A percentile compares a stretch with the other conserved stretches of the same genome.
These are phyloP conservation scores for Pelosia muscerda DNA, from an alignment of 2,888 invertebrate genomes.

Conservation along the genomic window DNA sequence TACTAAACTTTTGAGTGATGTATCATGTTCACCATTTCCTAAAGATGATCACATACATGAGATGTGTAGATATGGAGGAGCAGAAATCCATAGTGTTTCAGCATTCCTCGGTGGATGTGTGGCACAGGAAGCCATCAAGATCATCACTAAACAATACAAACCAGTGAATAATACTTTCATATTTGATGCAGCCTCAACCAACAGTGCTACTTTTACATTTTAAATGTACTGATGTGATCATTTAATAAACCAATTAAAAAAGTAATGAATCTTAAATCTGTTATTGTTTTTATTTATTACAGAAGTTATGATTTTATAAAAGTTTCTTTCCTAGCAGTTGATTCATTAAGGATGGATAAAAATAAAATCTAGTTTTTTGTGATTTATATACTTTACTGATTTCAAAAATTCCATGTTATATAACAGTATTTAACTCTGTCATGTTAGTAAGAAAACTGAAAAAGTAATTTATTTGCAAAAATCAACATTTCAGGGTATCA, in stretches of 20 bases:
- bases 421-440: constrained; percentile 48
- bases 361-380: constrained; percentile 43
- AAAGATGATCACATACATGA: constrained; percentile 98
- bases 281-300: background rate
- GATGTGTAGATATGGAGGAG: constrained; percentile 97
- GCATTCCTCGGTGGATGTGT: constrained; percentile 96
- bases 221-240: constrained; percentile 65
- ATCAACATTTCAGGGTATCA: constrained; percentile 42
- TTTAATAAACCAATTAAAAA: constrained; percentile 52
- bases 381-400: constrained; percentile 55
- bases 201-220: constrained; percentile 93
- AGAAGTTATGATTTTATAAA: background rate
- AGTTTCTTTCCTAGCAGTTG: background rate
- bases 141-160: constrained; percentile 98
- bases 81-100: constrained; percentile 97
- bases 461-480: constrained; percentile 41
- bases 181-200: constrained; percentile 97
- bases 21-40: constrained; percentile 92
- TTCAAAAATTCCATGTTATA: constrained; percentile 50
- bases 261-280: constrained; percentile 17
- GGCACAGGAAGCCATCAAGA: constrained; percentile 98
- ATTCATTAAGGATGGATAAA: constrained; percentile 30
- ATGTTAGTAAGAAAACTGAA: constrained; percentile 53
- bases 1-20: constrained; percentile 93
- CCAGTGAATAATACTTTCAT: constrained; percentile 98